These are phyloP conservation scores for Pedetes capensis DNA, from an alignment of 2,113 vertebrate species.

Conservation along the genomic window DNA sequence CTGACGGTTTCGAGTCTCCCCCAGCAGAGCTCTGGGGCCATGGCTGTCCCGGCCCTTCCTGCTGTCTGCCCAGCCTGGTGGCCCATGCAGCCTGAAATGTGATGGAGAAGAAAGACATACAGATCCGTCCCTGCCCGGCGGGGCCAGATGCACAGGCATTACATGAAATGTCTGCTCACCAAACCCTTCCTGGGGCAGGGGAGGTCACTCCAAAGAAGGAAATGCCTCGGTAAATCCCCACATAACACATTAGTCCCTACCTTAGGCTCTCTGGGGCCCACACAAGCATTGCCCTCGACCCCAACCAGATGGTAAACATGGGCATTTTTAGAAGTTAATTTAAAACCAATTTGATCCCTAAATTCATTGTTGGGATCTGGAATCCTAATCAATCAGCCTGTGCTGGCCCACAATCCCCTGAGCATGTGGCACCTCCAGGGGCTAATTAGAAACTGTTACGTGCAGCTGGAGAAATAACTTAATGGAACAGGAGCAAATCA, in stretches of 20 bases:
- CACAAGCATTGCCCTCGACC: slow-evolving; percentile 70
- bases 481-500: slow-evolving; percentile 45
- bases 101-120: background rate
- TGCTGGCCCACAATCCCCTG: slow-evolving; percentile 61
- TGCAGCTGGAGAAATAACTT: slow-evolving; percentile 65
- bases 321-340: slow-evolving; percentile 82
- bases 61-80: background rate
- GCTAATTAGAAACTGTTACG: slow-evolving; percentile 75
- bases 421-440: slow-evolving; percentile 74
- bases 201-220: background rate
- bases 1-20: background rate
- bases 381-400: slow-evolving; percentile 79
- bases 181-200: background rate
- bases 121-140: background rate
- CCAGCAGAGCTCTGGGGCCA: background rate
- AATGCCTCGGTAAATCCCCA: background rate
- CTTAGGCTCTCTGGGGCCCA: slow-evolving; percentile 72
- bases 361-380: slow-evolving; percentile 70
- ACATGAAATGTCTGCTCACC: background rate
- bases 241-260: slow-evolving; percentile 49
- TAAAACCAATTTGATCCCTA: slow-evolving; percentile 79
- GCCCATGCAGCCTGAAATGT: background rate
- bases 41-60: background rate
- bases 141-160: slow-evolving; percentile 48
- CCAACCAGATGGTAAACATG: slow-evolving; percentile 83